Evolutionary conservation across 2,797 vertebrate species (phyloP), one percentile per base, ranked within the genome.

Genomic region (Manis crassicaudata): DNA sequence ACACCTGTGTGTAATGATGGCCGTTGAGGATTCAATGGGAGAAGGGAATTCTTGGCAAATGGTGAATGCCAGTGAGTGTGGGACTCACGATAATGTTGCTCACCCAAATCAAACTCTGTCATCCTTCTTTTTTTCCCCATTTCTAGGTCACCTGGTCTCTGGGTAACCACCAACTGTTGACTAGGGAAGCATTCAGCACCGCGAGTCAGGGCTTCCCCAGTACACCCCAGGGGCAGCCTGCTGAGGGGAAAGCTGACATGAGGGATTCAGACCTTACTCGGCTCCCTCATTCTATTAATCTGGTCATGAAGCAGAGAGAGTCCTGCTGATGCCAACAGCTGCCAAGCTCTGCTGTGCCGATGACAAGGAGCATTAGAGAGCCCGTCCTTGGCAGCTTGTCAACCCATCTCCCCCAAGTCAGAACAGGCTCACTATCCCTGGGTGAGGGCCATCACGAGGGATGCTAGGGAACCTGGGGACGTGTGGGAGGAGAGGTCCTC

Each of bases 291-390:
- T 79, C 50, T 86, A 29, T 0, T 37, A 40, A 96, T 73, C 83
- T 86, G 92, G 75, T 72, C 5, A 7, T 37, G 37, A 52, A 87
- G 63, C 87, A 92, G 50, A 89, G 29, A 54, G 58, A 75, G 76
- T 50, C 91, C 72, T 35, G 52, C 92, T 73, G 83, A 93, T 46
- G 16, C 43, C 11, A 6, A 67, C 79, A 95, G 89, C 88, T 52
- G 46, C 56, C 29, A 2, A 8, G 43, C 43, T 84, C 80, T 1
- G 0, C 2, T 2, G 7, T 72, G 77, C 67, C 40, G 0, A 5
- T 0, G 65, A 11, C 65, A 35, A 25, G 25, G 46, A 77, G 56
- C 56, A 27, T 82, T 5, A 67, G 43, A 72, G 25, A 60, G 46
- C 29, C 35, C n/a, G 46, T 32, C 35, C 32, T 6, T 0, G 0